These are phyloP conservation scores for Stegophylla sp. DNA, from an alignment of 2,888 invertebrate species.

Conservation along the genomic window DNA sequence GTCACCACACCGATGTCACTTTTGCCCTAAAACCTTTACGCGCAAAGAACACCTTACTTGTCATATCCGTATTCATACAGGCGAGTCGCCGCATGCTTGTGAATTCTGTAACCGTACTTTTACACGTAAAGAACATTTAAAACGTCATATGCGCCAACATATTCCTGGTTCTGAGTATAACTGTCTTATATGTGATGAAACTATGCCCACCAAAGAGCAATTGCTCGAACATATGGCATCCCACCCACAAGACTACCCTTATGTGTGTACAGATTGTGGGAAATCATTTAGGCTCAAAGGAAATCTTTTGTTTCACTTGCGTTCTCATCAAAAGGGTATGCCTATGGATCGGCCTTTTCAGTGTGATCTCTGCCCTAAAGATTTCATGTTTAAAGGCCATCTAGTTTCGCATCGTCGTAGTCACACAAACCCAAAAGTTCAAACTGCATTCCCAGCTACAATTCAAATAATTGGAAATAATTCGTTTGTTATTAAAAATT, in stretches of 20 bases:
- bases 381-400: slow-evolving; percentile 88
- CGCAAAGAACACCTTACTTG: slow-evolving; percentile 87
- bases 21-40: slow-evolving; percentile 85
- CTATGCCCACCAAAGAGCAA: slow-evolving; percentile 78
- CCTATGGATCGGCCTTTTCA: slow-evolving; percentile 74
- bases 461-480: slow-evolving; percentile 60
- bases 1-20: slow-evolving; percentile 72
- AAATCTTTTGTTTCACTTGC: slow-evolving; percentile 79
- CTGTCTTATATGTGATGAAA: slow-evolving; percentile 77
- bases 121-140: slow-evolving; percentile 84
- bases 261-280: slow-evolving; percentile 70
- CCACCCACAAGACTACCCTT: slow-evolving; percentile 81
- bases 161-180: slow-evolving; percentile 79
- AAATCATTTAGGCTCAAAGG: slow-evolving; percentile 63
- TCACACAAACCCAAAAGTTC: slow-evolving; percentile 68
- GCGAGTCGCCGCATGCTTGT: slow-evolving; percentile 73
- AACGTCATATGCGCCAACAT: slow-evolving; percentile 84
- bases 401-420: slow-evolving; percentile 80
- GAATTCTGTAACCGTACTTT: slow-evolving; percentile 86
- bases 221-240: slow-evolving; percentile 78
- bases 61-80: slow-evolving; percentile 76
- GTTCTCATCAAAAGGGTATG: slow-evolving; percentile 82
- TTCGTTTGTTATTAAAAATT: slow-evolving; percentile 62
- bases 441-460: slow-evolving; percentile 44
- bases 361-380: slow-evolving; percentile 84